A percentile compares a stretch with the other conserved stretches of the same genome.
These are phyloP conservation scores for Lagenorhynchus albirostris DNA, from an alignment of 2,113 vertebrate species.

Conservation along the genomic window DNA sequence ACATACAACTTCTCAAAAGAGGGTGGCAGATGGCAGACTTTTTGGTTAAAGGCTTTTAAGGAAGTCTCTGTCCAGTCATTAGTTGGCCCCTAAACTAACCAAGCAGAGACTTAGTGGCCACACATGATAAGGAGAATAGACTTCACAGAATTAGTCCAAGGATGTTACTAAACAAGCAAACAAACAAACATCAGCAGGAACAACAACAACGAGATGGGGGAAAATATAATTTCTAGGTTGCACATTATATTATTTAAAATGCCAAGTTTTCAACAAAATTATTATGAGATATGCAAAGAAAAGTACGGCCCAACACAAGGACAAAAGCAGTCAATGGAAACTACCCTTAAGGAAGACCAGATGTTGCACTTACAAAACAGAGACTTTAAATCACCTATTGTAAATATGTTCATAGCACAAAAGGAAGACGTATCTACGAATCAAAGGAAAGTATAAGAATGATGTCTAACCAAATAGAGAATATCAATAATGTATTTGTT, in stretches of 20 bases:
- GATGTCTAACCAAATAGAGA: not conserved
- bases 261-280: not conserved
- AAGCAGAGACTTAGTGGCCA: not conserved
- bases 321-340: not conserved
- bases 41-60: not conserved
- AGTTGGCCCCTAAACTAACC: not conserved
- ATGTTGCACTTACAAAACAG: not conserved
- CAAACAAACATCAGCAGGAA: not conserved
- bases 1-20: not conserved
- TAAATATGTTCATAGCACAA: not conserved
- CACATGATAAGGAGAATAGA: not conserved
- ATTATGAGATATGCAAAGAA: not conserved
- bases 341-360: not conserved
- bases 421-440: not conserved
- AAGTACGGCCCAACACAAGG: not conserved
- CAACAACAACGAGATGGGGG: not conserved
- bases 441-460: not conserved
- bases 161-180: not conserved
- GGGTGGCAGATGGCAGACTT: not conserved
- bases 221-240: not conserved
- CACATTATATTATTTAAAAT: not conserved
- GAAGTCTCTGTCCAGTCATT: not conserved
- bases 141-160: not conserved
- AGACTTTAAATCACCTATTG: not conserved
- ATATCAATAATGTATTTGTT: not conserved